Conservation (phyloP, 2,888 invertebrate species). For the Limulus polyphemus region DNA sequence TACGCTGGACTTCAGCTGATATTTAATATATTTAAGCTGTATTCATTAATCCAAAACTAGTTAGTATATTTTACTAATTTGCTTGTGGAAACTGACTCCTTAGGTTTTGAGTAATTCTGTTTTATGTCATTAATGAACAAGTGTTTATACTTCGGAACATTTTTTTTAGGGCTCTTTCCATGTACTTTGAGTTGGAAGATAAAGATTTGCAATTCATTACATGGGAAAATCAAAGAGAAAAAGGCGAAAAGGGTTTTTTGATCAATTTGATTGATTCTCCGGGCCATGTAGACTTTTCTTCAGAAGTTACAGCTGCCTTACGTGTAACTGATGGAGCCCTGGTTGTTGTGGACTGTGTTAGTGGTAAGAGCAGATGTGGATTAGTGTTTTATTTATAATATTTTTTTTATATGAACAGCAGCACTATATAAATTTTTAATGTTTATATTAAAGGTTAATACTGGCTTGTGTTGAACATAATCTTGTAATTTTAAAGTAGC, state of each 20-base stretch:
- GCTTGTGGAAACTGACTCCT: too few relatives aligned
- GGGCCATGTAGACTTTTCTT: conserved; percentile 99
- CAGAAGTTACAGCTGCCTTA: conserved; percentile 98
- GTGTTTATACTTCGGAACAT: neutral
- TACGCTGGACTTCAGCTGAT: too few relatives aligned
- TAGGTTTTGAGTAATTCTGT: neutral
- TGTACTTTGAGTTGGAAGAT: conserved; percentile 94
- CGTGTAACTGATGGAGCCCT: conserved; percentile 99
- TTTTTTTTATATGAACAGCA: neutral
- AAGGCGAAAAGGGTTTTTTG: conserved; percentile 86
- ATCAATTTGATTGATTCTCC: conserved; percentile 99
- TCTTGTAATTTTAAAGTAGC: too few relatives aligned
- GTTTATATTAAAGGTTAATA: too few relatives aligned
- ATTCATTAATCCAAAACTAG: too few relatives aligned
- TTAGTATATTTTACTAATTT: too few relatives aligned
- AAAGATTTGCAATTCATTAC: conserved; percentile 91
- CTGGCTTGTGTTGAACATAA: too few relatives aligned
- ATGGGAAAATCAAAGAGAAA: conserved; percentile 77
- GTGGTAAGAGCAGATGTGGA: conserved; percentile 51
- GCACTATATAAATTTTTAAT: neutral
- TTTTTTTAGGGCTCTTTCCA: conserved; percentile 79
- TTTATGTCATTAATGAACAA: neutral
- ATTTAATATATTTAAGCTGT: too few relatives aligned
- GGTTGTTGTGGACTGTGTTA: conserved; percentile 99
- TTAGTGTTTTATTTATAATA: neutral